Base-by-base conservation (phyloP, 2,113 vertebrate genomes). In the Garra rufa region DNA sequence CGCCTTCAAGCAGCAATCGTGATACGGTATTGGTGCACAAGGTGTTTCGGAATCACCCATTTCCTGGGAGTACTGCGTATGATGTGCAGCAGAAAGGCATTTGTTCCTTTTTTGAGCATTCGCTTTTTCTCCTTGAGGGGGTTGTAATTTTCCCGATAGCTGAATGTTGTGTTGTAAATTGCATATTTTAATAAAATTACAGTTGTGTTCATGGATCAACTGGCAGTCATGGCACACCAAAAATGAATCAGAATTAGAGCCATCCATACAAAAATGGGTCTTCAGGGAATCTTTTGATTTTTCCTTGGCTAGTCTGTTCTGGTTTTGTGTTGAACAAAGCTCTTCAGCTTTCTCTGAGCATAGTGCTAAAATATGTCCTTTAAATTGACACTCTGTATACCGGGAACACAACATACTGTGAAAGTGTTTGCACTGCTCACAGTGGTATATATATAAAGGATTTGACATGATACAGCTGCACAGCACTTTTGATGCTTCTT, bases 1-100 rank as follows among this genome's bases (percentile, higher is more conserved):
- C 0, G 74, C 43, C 69, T 81, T 28, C 28, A 92, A 94, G 76
- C 93, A 94, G 15, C 3, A 0, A 0, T 78, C 6, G 24, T 93
- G 92, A 85, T 84, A 91, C 52, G 34, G 2, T 80, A 93, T 88
- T 4, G 88, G 89, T 1, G 30, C 48, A 2, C 6, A 19, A 3
- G 14, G 21, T 24, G 21, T 11, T 5, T 59, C 4, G 0, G 75
- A 43, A 6, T 59, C 79, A 1, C 87, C 79, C 0, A 2, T 38
- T 57, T 55, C 69, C 30, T 28, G 28, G n/a, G 2, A 1, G 38
- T 61, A 78, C 28, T 3, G 19, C 2, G 65, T 0, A 5, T n/a
- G 1, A 50, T 87, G 81, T 6, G 0, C n/a, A 26, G 8, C 21
- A 5, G 6, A 26, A 13, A 87, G 69, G 55, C 87, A 88, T 2